These are phyloP conservation scores for Styela clava DNA, from an alignment of 23 tunicate genomes.

Conservation along the genomic window DNA sequence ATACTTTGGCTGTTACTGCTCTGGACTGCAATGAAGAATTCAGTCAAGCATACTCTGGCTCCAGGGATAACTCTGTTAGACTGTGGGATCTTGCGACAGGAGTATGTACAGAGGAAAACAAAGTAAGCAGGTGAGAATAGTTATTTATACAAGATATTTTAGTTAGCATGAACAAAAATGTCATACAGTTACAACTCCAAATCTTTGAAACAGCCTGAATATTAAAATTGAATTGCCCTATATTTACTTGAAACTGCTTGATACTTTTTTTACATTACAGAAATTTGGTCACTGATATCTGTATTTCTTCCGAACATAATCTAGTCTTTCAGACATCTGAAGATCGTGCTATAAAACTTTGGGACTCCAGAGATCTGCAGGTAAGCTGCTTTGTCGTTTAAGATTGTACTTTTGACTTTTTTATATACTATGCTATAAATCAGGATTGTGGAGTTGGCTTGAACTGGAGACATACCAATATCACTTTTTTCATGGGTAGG, in stretches of 20 bases:
- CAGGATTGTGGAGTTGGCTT: too few species aligned
- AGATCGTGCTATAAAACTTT: conserved; percentile 65
- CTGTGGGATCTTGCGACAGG: conserved; percentile 72
- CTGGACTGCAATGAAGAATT: conserved; percentile 26
- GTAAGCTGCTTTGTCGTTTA: conserved; percentile 24
- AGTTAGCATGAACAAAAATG: too few species aligned
- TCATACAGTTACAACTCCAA: neutral
- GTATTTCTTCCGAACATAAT: conserved; percentile 30
- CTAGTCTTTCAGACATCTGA: conserved; percentile 70
- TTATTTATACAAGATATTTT: too few species aligned
- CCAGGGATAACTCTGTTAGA: conserved; percentile 61
- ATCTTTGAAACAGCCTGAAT: neutral
- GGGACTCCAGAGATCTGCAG: conserved; percentile 59
- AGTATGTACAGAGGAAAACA: conserved; percentile 21
- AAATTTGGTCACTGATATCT: conserved; percentile 74
- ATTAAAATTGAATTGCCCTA: neutral
- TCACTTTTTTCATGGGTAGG: too few species aligned
- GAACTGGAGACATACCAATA: too few species aligned
- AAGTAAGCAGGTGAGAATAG: conserved; percentile 41
- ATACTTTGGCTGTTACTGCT: conserved; percentile 50
- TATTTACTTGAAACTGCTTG: neutral
- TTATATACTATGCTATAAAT: too few species aligned
- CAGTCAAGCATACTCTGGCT: conserved; percentile 40
- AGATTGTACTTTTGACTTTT: too few species aligned
- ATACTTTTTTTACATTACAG: conserved; percentile 16